phyloP scores from a whole-genome alignment of 1,140 invertebrate genomes.

The Melanaphis sacchari region DNA sequence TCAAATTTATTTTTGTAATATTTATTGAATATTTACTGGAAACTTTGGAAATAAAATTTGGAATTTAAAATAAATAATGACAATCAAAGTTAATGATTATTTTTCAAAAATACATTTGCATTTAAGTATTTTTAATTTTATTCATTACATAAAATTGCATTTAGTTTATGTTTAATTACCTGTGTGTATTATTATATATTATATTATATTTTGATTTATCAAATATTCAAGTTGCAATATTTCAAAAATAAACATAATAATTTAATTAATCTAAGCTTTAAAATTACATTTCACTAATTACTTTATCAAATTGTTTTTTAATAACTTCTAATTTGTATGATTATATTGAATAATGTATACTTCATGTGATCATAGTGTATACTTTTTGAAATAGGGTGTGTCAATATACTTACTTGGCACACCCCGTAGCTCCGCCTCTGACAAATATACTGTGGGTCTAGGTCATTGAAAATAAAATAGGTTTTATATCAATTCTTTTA shows the following conservation, averaged over 20 bases:
- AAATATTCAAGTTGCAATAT: no score
- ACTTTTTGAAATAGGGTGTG: background rate
- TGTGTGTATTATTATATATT: background rate
- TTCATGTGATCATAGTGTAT: background rate
- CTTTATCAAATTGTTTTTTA: background rate
- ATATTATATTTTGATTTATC: no score
- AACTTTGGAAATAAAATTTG: background rate
- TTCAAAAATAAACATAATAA: background rate
- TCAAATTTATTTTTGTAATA: background rate
- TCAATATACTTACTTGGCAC: slow-evolving; percentile 3
- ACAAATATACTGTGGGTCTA: background rate
- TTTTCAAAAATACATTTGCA: background rate
- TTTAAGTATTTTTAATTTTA: background rate
- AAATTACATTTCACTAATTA: background rate
- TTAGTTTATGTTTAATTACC: background rate
- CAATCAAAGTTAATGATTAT: background rate
- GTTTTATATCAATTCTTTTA: background rate
- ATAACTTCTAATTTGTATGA: background rate
- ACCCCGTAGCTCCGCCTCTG: background rate
- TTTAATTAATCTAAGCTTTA: background rate
- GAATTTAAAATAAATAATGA: background rate
- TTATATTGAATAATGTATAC: background rate
- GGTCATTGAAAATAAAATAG: background rate
- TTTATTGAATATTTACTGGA: background rate
- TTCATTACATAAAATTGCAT: background rate